Conservation (phyloP, 2,113 vertebrate species). For the Phyllopteryx taeniolatus region DNA sequence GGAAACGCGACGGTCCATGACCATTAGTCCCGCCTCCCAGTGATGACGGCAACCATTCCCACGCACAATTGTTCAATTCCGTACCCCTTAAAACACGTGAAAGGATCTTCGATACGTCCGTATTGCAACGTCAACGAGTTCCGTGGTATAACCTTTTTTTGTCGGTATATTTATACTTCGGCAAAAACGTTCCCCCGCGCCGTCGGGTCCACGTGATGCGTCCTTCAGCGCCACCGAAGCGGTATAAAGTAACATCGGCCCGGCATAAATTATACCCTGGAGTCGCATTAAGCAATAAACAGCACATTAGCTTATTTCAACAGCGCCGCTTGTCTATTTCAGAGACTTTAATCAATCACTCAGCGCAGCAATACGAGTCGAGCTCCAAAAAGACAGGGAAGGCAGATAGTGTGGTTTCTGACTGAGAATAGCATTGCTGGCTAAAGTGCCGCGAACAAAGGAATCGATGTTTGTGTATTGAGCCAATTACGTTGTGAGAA, state of each 20-base stretch:
- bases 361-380: conserved; percentile 3
- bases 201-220: conserved; percentile 28
- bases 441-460: neutral
- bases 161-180: conserved; percentile 69
- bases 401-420: neutral
- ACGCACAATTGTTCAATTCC: neutral
- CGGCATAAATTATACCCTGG: conserved; percentile 3
- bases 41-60: neutral
- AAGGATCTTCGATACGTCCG: conserved; percentile 46
- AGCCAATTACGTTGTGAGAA: neutral
- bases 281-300: conserved; percentile 15
- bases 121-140: conserved; percentile 61
- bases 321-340: neutral
- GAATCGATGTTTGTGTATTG: neutral
- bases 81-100: neutral
- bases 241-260: conserved; percentile 3
- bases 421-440: neutral
- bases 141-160: conserved; percentile 49
- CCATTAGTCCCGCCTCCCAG: neutral
- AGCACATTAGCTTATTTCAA: conserved; percentile 9
- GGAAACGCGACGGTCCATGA: neutral
- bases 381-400: neutral
- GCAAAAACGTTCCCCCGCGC: conserved; percentile 40
- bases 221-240: conserved; percentile 20
- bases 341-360: conserved; percentile 5